Base-by-base conservation (phyloP, 2,797 vertebrate species). In the Choloepus didactylus region DNA sequence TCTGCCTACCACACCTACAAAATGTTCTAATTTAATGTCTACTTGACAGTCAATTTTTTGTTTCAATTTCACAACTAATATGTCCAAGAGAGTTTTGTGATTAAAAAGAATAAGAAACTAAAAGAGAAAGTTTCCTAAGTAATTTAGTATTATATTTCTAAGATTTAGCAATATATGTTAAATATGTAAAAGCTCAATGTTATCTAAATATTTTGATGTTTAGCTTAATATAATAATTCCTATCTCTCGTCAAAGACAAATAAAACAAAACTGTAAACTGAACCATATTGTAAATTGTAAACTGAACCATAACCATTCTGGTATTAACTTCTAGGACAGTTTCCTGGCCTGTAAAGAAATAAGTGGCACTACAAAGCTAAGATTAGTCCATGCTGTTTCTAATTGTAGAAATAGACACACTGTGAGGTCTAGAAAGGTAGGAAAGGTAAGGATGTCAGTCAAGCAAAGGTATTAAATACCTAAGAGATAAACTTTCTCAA, bases 191-290 rank as follows among this genome's bases (percentile, higher is more conserved):
- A 86, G 67, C 14, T 81, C 62, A 81, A 91, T 54, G 49, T 35
- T 18, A 82, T 87, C 14, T 44, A 70, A 8, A 69, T 6, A 60
- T 76, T 83, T 83, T 54, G 2, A 79, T 80, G 80, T 41, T 64
- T 62, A 82, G 76, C 16, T 49, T 75, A 69, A 87, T 56, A 64
- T 46, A 54, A 38, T 77, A 7, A 87, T 54, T 51, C 41, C 38
- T 7, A 73, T 72, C 18, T 87, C n/a, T 87, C 35, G 35, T 82
- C 27, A 85, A 89, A 88, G 59, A 81, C n/a, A 83, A 79, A 41
- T 81, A 86, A 69, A 59, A 82, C 46, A 38, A 84, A 51, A 64
- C 73, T 38, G 35, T 35, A 35, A 35, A 64, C 4, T 4, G 6
- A 35, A 35, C 35, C 35, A 35, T 35, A 35, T 4, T 80, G 9